These are phyloP conservation scores for Colletes collaris DNA, from an alignment of 2,888 invertebrate species.

Conservation along the genomic window DNA sequence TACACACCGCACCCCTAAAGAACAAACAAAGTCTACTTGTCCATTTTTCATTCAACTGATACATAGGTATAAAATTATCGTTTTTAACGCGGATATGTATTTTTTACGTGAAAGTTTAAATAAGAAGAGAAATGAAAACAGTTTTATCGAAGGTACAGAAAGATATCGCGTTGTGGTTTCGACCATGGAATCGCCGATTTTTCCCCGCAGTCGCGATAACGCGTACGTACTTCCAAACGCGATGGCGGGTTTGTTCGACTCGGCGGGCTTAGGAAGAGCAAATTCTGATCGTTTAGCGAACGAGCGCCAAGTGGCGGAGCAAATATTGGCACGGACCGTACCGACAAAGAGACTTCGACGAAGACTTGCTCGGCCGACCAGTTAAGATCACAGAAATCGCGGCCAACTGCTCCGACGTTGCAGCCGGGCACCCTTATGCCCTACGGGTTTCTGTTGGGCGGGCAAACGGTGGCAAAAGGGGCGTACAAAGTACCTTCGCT, in stretches of 20 bases:
- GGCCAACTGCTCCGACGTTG: slow-evolving; percentile 23
- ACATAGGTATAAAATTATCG: too few relatives aligned
- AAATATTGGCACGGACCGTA: slow-evolving; percentile 28
- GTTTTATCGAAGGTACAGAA: too few relatives aligned
- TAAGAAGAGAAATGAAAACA: too few relatives aligned
- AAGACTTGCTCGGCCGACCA: not conserved
- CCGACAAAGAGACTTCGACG: slow-evolving; percentile 12
- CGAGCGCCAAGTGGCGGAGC: slow-evolving; percentile 3
- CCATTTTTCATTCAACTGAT: too few relatives aligned
- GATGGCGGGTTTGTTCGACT: slow-evolving; percentile 32
- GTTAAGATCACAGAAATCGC: not conserved
- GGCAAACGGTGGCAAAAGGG: slow-evolving; percentile 62
- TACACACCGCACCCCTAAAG: too few relatives aligned
- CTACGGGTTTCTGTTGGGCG: slow-evolving; percentile 45
- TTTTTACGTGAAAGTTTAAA: too few relatives aligned
- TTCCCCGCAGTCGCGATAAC: too few relatives aligned
- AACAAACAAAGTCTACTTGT: too few relatives aligned
- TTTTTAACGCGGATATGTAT: too few relatives aligned
- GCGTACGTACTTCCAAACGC: slow-evolving; percentile 12
- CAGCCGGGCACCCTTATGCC: slow-evolving; percentile 57
- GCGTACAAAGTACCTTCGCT: slow-evolving; percentile 50
- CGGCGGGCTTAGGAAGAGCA: not conserved
- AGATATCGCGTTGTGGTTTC: too few relatives aligned
- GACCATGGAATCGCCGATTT: too few relatives aligned
- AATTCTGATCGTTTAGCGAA: slow-evolving; percentile 23